Evolutionary conservation across 2,888 invertebrate species (phyloP).

Genomic region (Panzeria rudis): DNA sequence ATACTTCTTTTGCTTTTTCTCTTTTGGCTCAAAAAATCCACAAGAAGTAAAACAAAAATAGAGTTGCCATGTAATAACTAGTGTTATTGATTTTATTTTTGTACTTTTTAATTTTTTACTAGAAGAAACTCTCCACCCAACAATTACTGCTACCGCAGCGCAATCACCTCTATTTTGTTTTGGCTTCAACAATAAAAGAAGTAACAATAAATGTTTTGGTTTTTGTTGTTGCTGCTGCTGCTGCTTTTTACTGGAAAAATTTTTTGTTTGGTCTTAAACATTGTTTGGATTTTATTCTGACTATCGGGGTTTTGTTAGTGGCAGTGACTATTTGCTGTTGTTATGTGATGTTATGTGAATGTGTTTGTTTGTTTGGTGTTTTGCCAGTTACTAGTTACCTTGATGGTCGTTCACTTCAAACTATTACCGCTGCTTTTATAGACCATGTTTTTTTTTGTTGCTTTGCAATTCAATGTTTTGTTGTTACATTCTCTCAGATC

Average conservation of each 20-base stretch:
- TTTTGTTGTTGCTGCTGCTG: constrained; percentile 14
- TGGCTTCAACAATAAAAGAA: constrained; percentile 38
- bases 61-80: constrained; percentile 23
- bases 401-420: constrained; percentile 72
- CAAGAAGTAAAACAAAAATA: constrained; percentile 22
- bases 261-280: constrained; percentile 45
- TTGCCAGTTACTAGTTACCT: constrained; percentile 67
- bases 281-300: constrained; percentile 51
- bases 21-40: constrained; percentile 14
- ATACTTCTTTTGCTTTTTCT: constrained; percentile 39
- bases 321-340: constrained; percentile 11
- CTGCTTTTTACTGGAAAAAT: constrained; percentile 26
- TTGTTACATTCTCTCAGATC: constrained; percentile 52
- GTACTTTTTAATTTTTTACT: neutral
- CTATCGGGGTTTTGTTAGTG: constrained; percentile 54
- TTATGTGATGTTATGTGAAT: neutral
- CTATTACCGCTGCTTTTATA: constrained; percentile 70
- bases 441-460: constrained; percentile 43
- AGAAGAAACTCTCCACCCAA: constrained; percentile 35
- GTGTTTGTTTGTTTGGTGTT: constrained; percentile 19
- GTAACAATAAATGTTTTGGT: constrained; percentile 42
- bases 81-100: neutral
- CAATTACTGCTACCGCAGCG: constrained; percentile 33
- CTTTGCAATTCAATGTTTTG: constrained; percentile 13
- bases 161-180: constrained; percentile 51